Conservation (phyloP, 2,113 vertebrate genomes). For the Nesoenas mayeri region DNA sequence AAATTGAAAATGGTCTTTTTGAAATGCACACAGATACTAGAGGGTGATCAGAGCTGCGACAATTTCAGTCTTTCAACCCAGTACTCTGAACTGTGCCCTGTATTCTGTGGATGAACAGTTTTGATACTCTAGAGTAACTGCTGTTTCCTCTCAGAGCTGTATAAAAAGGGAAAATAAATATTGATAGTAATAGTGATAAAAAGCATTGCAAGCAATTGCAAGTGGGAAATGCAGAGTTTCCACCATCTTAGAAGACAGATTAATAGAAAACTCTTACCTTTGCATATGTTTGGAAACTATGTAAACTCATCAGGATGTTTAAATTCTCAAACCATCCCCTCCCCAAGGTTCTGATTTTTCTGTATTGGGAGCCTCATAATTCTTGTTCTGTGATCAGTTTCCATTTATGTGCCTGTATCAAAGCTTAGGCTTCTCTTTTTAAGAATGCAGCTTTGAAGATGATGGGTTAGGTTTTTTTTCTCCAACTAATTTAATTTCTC, state of each 20-base stretch:
- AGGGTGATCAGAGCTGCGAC: neutral
- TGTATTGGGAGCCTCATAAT: neutral
- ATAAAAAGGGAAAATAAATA: neutral
- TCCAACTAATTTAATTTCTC: neutral
- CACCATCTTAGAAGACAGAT: neutral
- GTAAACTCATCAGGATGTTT: neutral
- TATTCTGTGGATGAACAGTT: neutral
- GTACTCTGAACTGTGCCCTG: neutral
- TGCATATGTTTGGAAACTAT: neutral
- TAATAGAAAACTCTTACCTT: neutral
- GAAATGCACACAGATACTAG: neutral
- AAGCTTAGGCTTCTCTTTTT: neutral
- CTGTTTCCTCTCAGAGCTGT: neutral
- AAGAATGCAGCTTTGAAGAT: neutral
- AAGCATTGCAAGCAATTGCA: neutral
- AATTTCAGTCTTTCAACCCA: neutral
- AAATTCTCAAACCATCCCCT: neutral
- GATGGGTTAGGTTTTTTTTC: neutral
- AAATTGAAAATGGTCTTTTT: neutral
- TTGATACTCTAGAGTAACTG: neutral
- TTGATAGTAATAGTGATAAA: neutral
- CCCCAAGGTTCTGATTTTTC: neutral
- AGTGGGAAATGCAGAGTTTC: neutral
- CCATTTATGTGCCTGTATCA: neutral
- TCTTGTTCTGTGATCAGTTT: neutral